phyloP scores from a whole-genome alignment of 2,888 invertebrate species.

The Autographa gamma region DNA sequence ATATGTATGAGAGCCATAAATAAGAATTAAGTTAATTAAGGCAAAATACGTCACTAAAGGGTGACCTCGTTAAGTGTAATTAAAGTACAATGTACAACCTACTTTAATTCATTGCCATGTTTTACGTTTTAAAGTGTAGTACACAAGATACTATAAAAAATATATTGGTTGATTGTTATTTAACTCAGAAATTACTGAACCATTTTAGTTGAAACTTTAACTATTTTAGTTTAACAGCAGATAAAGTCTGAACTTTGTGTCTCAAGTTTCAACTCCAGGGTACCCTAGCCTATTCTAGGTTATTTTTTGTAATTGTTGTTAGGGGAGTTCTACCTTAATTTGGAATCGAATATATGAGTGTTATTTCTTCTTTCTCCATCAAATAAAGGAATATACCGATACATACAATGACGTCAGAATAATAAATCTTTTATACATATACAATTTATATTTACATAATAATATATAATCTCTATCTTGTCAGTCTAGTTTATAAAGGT shows the following conservation, averaged over 20 bases:
- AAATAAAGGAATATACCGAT: not conserved
- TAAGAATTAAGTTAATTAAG: slow-evolving; percentile 3
- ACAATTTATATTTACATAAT: slow-evolving; percentile 5
- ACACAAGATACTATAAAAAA: too few relatives aligned
- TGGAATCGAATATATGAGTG: not conserved
- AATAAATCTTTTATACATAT: slow-evolving; percentile 11
- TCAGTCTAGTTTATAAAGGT: slow-evolving; percentile 36
- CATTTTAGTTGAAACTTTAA: too few relatives aligned
- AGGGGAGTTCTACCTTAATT: not conserved
- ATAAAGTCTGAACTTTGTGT: too few relatives aligned
- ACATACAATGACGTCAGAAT: slow-evolving; percentile 4
- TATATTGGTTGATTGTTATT: too few relatives aligned
- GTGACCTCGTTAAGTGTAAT: slow-evolving; percentile 4
- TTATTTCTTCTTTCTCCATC: not conserved
- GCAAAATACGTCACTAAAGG: not conserved
- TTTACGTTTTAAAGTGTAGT: not conserved
- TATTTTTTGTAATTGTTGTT: too few relatives aligned
- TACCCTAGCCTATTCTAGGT: too few relatives aligned
- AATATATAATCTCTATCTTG: slow-evolving; percentile 21
- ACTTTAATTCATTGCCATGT: not conserved
- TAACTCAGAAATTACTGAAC: too few relatives aligned
- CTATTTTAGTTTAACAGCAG: too few relatives aligned
- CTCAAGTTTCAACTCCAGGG: too few relatives aligned
- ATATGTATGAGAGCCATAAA: slow-evolving; percentile 1
- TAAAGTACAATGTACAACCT: slow-evolving; percentile 4